phyloP scores from a whole-genome alignment of 30 jellyfish, hydroid and myxozoan species.

The Aurelia sp. region DNA sequence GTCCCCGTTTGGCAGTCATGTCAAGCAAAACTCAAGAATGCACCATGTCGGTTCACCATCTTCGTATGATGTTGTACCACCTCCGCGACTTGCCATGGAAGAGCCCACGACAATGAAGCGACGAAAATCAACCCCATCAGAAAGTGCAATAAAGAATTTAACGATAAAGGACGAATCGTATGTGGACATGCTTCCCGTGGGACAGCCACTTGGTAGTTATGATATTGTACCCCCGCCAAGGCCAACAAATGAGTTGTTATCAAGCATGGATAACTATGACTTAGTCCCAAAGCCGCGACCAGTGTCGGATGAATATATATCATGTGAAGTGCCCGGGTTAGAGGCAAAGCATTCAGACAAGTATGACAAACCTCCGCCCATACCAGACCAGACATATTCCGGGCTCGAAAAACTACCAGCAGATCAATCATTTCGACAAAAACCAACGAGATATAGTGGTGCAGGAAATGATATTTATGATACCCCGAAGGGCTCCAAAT shows the following conservation, averaged over 20 bases:
- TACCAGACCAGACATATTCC: slow-evolving; percentile 63
- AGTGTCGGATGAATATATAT: not conserved
- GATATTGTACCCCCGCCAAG: slow-evolving; percentile 73
- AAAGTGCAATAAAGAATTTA: slow-evolving; percentile 46
- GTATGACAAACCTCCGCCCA: slow-evolving; percentile 44
- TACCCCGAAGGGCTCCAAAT: not conserved
- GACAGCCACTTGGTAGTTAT: slow-evolving; percentile 16
- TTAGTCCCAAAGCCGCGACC: slow-evolving; percentile 55
- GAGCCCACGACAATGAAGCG: not conserved
- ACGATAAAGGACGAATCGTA: slow-evolving; percentile 57
- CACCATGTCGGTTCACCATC: not conserved
- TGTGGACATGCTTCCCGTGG: slow-evolving; percentile 51
- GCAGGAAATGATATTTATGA: not conserved
- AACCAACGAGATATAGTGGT: slow-evolving; percentile 17
- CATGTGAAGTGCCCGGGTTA: not conserved
- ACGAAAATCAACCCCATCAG: slow-evolving; percentile 23
- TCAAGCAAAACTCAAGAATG: slow-evolving; percentile 14
- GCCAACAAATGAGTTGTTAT: not conserved
- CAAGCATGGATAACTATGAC: slow-evolving; percentile 28
- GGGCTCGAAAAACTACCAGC: slow-evolving; percentile 63
- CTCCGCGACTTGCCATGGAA: slow-evolving; percentile 32
- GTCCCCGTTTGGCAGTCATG: not conserved
- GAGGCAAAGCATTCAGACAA: slow-evolving; percentile 4
- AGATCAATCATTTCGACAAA: not conserved
- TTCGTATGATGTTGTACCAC: slow-evolving; percentile 56